Conservation (phyloP, 2,113 vertebrate genomes). For the Crotophaga sulcirostris region DNA sequence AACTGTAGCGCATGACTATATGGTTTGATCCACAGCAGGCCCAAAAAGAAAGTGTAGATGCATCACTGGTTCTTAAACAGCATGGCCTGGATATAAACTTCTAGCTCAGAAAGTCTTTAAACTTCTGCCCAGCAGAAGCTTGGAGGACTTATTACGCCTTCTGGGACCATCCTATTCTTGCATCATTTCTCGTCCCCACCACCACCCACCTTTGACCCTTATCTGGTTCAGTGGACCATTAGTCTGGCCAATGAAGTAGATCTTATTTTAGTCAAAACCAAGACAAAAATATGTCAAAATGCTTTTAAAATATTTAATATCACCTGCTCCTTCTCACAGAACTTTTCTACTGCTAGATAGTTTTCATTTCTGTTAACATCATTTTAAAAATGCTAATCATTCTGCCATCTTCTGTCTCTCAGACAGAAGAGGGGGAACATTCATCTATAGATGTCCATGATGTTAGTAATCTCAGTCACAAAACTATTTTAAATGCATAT, state of each 20-base stretch:
- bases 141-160: background rate
- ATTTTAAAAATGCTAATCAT: constrained; percentile 42
- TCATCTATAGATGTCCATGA: background rate
- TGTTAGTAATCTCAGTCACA: background rate
- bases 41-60: background rate
- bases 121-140: background rate
- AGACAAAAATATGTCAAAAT: background rate
- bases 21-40: background rate
- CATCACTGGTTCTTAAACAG: background rate
- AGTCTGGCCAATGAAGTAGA: background rate
- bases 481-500: background rate
- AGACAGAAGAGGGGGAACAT: background rate
- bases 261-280: background rate
- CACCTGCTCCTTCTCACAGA: constrained; percentile 54
- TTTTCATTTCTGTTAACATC: constrained; percentile 57
- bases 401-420: constrained; percentile 48
- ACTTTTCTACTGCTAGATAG: constrained; percentile 53
- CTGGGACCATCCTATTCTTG: background rate
- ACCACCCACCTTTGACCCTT: background rate
- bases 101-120: background rate
- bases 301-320: constrained; percentile 55
- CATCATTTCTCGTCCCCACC: background rate
- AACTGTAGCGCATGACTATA: background rate
- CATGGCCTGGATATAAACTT: background rate
- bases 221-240: background rate